These are phyloP conservation scores for Monodelphis domestica DNA, from an alignment of 2,797 vertebrate species.

Conservation along the genomic window DNA sequence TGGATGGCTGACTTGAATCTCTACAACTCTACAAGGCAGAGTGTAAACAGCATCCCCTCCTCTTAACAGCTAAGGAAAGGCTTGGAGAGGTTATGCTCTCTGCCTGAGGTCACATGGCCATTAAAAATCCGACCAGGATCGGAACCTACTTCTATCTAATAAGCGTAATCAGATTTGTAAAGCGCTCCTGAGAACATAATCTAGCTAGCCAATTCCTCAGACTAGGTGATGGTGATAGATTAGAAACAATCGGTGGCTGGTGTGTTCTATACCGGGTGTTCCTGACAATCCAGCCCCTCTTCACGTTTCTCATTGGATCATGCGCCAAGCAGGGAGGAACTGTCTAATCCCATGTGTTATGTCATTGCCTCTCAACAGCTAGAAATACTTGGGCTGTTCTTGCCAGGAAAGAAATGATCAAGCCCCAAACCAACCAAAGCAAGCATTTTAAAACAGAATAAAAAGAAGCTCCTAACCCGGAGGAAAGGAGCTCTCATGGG, in stretches of 20 bases:
- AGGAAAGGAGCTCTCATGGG: conserved; percentile 45
- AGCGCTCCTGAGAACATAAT: not conserved
- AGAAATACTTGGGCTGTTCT: not conserved
- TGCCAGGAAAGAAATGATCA: not conserved
- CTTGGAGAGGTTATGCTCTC: not conserved
- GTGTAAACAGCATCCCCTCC: not conserved
- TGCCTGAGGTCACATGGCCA: not conserved
- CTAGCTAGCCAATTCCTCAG: not conserved
- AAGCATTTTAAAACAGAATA: conserved; percentile 39
- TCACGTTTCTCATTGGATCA: not conserved
- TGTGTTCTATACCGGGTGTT: too few species aligned
- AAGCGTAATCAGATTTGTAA: not conserved
- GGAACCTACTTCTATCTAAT: not conserved
- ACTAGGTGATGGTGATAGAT: not conserved
- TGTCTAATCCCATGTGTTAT: not conserved
- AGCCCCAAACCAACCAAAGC: conserved; percentile 59
- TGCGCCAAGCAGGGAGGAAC: not conserved
- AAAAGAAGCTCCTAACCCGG: conserved; percentile 38
- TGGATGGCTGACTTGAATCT: not conserved
- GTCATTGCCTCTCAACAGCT: not conserved
- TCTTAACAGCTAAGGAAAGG: not conserved
- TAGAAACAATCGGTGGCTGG: not conserved
- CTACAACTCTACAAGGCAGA: not conserved
- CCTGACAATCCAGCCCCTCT: not conserved
- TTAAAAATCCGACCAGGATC: not conserved